Evolutionary conservation across 2,797 vertebrate genomes (phyloP).

Genomic region (Sebastes variabilis): DNA sequence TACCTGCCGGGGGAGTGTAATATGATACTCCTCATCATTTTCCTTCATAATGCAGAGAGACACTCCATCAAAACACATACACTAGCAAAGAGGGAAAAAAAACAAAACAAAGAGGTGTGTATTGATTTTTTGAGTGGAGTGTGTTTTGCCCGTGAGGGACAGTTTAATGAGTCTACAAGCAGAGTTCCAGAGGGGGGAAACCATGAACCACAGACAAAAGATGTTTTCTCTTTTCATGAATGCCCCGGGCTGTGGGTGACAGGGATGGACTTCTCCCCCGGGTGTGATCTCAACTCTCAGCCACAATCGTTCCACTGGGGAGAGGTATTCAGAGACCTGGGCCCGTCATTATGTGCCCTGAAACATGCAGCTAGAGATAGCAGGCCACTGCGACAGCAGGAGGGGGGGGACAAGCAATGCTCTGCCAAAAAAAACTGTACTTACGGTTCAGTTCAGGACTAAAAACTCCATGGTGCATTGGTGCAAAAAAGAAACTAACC

Average conservation of each 20-base stretch:
- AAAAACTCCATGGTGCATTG: background rate
- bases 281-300: constrained; percentile 43
- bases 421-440: constrained; percentile 24
- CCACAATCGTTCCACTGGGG: constrained; percentile 32
- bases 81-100: constrained; percentile 10
- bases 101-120: constrained; percentile 57
- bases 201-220: constrained; percentile 68
- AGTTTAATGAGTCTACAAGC: constrained; percentile 84
- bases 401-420: constrained; percentile 3
- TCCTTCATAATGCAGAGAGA: constrained; percentile 68
- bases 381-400: constrained; percentile 10
- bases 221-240: constrained; percentile 66
- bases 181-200: constrained; percentile 66
- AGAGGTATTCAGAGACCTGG: constrained; percentile 28
- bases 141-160: constrained; percentile 77
- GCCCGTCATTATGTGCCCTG: constrained; percentile 24
- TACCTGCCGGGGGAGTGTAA: constrained; percentile 60
- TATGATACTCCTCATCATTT: constrained; percentile 71
- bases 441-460: constrained; percentile 8
- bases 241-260: constrained; percentile 52
- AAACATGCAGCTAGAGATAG: constrained; percentile 15
- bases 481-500: background rate
- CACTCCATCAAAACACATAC: constrained; percentile 70
- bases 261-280: constrained; percentile 41
- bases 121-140: constrained; percentile 81